Evolutionary conservation across 2,797 vertebrate genomes (phyloP), one percentile per base, ranked within the genome.

Genomic region (Sciurus carolinensis): DNA sequence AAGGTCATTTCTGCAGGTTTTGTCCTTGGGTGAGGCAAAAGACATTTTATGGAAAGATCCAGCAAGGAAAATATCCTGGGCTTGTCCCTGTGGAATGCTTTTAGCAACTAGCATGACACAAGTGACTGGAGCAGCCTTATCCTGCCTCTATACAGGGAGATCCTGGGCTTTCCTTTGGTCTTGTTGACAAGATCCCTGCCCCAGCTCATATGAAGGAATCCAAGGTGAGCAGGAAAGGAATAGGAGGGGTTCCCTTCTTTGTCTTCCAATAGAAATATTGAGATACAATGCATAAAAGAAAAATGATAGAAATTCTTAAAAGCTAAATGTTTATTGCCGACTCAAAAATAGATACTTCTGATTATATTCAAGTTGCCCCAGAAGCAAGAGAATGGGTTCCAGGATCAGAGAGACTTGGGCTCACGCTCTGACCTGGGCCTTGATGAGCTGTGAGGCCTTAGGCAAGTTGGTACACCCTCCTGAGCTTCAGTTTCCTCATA

Each of bases 301-400:
- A 94, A 79, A 77, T 67, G 73, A 14, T 30, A 59, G 64, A 75
- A 12, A 2, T 30, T 79, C 54, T 88, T 89, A 42, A 77, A 86
- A 91, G 87, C 36, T 42, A 75, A 84, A 39, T 72, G 52, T 79
- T 90, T 82, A 36, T 89, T 64, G 75, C 50, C 85, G 67, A 96
- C 57, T 88, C 90, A 69, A 73, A 80, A 17, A n/a, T 47, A 7
- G 52, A 28, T 54, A 33, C 73, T 85, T 82, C 7, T 36, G 36
- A 67, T 39, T 93, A 8, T 62, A 52, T 69, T 79, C n/a, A 71
- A 59, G 42, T 79, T 84, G 59, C 4, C 24, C n/a, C 9, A 0
- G n/a, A 20, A 67, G 62, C 22, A 77, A 87, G 69, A 67, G 66
- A 89, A 50, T 33, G 9, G 33, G 1, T 5, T 72, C 50, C 85